A percentile compares a stretch with the other conserved stretches of the same genome.
Conservation (phyloP, 2,113 vertebrate species). For the Collichthys lucidus region DNA sequence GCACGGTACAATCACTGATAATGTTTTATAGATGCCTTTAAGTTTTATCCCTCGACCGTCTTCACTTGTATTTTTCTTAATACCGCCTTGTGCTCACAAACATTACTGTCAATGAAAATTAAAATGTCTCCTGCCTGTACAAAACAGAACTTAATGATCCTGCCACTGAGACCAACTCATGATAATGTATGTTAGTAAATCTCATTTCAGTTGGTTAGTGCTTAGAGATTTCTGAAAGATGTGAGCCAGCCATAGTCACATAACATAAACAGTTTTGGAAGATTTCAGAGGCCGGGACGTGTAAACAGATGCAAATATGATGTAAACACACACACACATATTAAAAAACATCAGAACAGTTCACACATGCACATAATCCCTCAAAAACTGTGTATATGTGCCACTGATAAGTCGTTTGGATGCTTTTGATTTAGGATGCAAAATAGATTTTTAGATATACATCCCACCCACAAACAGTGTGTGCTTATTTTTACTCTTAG, state of each 20-base stretch:
- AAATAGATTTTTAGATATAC: constrained; percentile 52
- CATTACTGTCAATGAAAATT: background rate
- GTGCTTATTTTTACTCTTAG: constrained; percentile 48
- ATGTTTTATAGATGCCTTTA: background rate
- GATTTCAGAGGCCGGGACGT: constrained; percentile 18
- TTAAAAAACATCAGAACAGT: constrained; percentile 13
- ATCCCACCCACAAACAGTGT: constrained; percentile 31
- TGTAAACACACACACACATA: constrained; percentile 30
- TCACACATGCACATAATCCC: constrained; percentile 37
- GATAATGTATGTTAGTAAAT: background rate
- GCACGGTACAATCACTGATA: background rate
- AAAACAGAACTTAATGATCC: background rate
- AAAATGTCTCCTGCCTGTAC: background rate
- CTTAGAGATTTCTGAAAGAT: background rate
- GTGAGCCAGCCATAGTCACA: background rate
- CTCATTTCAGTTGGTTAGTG: background rate
- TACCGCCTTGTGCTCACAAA: background rate
- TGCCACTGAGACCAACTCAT: background rate
- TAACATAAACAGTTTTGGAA: constrained; percentile 2
- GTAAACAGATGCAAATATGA: constrained; percentile 56
- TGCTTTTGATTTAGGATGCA: constrained; percentile 18
- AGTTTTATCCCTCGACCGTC: background rate
- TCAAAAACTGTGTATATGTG: constrained; percentile 22
- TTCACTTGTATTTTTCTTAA: background rate
- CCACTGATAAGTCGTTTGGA: constrained; percentile 14